Base-by-base conservation (phyloP, 2,888 invertebrate species). In the Cheiracanthium punctorium region DNA sequence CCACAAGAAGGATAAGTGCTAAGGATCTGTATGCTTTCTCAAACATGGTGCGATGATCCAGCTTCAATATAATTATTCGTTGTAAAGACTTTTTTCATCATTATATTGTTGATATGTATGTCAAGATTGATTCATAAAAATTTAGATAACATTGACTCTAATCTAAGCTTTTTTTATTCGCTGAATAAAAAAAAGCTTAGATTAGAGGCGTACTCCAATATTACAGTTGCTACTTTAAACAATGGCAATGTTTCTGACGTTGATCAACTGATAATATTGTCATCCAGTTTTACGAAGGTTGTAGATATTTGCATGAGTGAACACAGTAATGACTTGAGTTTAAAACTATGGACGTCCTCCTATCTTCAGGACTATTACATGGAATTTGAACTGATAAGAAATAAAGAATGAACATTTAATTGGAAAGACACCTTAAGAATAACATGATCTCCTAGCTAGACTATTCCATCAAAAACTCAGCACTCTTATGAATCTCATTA, bases 361-460 rank as follows among this genome's bases (percentile, higher is more conserved):
- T 17, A 7, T 17, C 5, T 7, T 52, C 5, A 17, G 7, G 8
- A 17, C 52, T 17, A 7, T 41, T 7, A 43, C 24, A n/a, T n/a
- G n/a, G n/a, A n/a, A n/a, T n/a, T n/a, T n/a, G n/a, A n/a, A n/a
- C n/a, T n/a, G n/a, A n/a, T n/a, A n/a, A n/a, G n/a, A n/a, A n/a
- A n/a, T n/a, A n/a, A n/a, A n/a, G n/a, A n/a, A n/a, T n/a, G n/a
- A 65, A 52, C 80, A 92, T 30, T 29, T 33, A 2, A n/a, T 2
- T 33, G 48, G 65, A 2, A 48, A 88, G 24, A 73, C 12, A 0
- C 5, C 90, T 7, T 80, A 87, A 52, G 90, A 92, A 89, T 88
- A 92, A 64, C 91, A 91, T 17, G 91, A 92, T 88, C 82, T 92
- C 48, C 90, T 91, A 12, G 90, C 90, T n/a, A n/a, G n/a, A n/a